Percentiles rank a stretch among this genome's conserved stretches.
These are phyloP conservation scores for Ametastegia equiseti DNA, from an alignment of 2,888 invertebrate genomes.

Conservation along the genomic window DNA sequence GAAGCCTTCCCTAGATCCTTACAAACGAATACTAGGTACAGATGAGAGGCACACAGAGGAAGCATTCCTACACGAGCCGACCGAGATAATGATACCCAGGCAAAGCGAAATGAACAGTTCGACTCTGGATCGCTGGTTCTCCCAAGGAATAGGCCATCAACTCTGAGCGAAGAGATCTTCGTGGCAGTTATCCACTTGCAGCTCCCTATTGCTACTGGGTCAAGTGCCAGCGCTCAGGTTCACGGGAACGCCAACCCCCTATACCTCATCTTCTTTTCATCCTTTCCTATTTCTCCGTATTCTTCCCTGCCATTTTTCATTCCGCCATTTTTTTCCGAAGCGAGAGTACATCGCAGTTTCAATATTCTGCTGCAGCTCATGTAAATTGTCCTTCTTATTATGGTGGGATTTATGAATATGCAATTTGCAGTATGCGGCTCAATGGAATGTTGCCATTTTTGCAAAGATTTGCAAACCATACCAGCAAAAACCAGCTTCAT, in stretches of 20 bases:
- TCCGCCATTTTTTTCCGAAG: not conserved
- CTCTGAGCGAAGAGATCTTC: constrained; percentile 64
- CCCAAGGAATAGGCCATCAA: constrained; percentile 54
- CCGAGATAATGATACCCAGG: constrained; percentile 65
- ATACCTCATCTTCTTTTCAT: constrained; percentile 17
- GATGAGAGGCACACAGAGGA: constrained; percentile 43
- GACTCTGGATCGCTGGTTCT: constrained; percentile 50
- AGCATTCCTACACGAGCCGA: constrained; percentile 66
- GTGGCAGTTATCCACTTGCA: constrained; percentile 68
- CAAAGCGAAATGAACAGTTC: constrained; percentile 54
- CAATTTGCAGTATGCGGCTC: not conserved
- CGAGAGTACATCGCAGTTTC: not conserved
- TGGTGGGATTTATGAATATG: not conserved
- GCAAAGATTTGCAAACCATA: not conserved
- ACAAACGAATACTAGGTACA: constrained; percentile 28
- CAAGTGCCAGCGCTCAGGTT: constrained; percentile 67
- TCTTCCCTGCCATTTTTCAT: not conserved
- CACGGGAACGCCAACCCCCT: constrained; percentile 63
- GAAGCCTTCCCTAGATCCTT: constrained; percentile 31
- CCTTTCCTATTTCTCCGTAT: not conserved
- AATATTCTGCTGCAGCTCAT: constrained; percentile 12
- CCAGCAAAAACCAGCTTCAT: not conserved
- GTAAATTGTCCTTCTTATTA: constrained; percentile 10
- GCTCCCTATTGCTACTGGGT: constrained; percentile 67
- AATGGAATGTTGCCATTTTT: not conserved